phyloP scores from a whole-genome alignment of 1,140 invertebrate genomes.

The Brachionus calyciflorus region DNA sequence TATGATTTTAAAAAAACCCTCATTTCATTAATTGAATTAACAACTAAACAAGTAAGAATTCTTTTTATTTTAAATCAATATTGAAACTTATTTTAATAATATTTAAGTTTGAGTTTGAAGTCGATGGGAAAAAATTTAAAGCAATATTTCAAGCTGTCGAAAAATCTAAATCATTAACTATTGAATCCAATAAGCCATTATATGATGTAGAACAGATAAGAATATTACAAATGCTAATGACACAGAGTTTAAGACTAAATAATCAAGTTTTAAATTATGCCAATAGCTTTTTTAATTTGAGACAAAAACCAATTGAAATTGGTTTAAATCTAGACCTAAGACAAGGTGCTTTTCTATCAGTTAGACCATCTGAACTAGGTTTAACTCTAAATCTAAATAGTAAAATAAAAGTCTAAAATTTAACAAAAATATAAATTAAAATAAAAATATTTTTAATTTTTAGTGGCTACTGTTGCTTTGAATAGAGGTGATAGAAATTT shows the following conservation, averaged over 20 bases:
- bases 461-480: background rate
- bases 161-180: no score
- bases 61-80: no score
- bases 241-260: background rate
- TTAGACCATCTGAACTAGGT: background rate
- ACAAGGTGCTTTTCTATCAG: background rate
- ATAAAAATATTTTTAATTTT: background rate
- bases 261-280: background rate
- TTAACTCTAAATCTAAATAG: background rate
- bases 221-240: conserved; percentile 14
- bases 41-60: no score
- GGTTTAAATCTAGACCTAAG: background rate
- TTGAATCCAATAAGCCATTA: no score
- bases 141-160: no score
- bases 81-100: no score
- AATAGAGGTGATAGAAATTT: no score
- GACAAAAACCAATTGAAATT: background rate
- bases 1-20: no score
- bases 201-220: background rate
- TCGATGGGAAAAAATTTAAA: no score
- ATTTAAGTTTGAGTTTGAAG: no score
- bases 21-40: no score
- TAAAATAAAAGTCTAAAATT: background rate
- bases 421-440: background rate
- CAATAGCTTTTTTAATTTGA: background rate